Evolutionary conservation across 2,113 vertebrate genomes (phyloP).

Genomic region (Psittacara wagleri): DNA sequence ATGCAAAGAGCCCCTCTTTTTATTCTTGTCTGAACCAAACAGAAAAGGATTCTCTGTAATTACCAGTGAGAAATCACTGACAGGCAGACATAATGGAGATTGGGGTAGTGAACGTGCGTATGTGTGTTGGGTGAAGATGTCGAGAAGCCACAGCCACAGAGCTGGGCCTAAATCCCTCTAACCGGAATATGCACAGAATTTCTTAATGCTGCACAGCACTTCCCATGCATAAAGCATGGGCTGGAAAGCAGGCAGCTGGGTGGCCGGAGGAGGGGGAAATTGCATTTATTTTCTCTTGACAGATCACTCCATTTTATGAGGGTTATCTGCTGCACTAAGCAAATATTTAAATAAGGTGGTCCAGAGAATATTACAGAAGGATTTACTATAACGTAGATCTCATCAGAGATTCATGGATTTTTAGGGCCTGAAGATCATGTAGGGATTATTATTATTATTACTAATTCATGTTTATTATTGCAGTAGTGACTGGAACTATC

Average conservation of each 20-base stretch:
- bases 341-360: constrained; percentile 62
- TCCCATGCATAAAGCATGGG: neutral
- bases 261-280: constrained; percentile 10
- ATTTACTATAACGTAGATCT: constrained; percentile 22
- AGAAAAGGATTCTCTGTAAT: neutral
- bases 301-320: constrained; percentile 6
- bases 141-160: neutral
- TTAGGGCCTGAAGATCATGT: neutral
- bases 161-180: neutral
- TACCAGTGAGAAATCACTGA: neutral
- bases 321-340: constrained; percentile 49
- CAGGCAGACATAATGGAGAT: neutral
- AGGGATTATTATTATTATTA: neutral
- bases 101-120: neutral
- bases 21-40: neutral
- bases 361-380: neutral
- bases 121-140: neutral
- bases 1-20: neutral
- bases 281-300: constrained; percentile 43
- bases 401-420: neutral
- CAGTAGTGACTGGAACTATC: neutral
- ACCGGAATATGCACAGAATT: neutral
- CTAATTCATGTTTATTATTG: neutral
- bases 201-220: neutral
- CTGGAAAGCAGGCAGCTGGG: neutral